Conservation (phyloP, 2,113 vertebrate genomes). For the Tor tambroides region DNA sequence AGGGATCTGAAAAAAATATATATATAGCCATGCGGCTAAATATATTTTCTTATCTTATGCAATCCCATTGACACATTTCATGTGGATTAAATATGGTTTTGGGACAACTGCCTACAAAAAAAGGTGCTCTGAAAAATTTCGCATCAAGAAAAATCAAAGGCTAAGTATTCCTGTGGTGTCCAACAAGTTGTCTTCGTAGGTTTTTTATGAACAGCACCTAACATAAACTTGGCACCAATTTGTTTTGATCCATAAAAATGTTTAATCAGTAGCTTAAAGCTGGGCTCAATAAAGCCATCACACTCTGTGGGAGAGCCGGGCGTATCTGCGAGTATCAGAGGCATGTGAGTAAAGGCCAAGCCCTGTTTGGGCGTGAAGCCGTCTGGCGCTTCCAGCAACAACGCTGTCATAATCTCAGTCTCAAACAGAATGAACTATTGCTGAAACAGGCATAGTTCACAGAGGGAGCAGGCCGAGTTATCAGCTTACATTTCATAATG, state of each 20-base stretch:
- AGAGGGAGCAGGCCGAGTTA: neutral
- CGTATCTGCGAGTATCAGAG: neutral
- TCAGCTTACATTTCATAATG: neutral
- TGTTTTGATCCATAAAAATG: neutral
- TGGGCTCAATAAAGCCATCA: too few relatives aligned
- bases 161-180: neutral
- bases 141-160: too few relatives aligned
- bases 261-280: neutral
- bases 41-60: too few relatives aligned
- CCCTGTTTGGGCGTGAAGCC: constrained; percentile 17
- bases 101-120: too few relatives aligned
- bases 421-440: neutral
- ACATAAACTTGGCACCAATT: neutral
- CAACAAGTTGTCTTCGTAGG: neutral
- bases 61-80: too few relatives aligned
- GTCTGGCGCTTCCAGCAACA: neutral
- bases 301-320: too few relatives aligned
- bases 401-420: neutral
- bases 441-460: neutral
- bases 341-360: neutral
- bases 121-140: too few relatives aligned
- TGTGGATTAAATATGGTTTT: too few relatives aligned
- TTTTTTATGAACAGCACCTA: neutral
- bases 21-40: too few relatives aligned
- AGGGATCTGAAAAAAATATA: too few relatives aligned